Evolutionary conservation across 2,797 vertebrate species (phyloP).

Genomic region (Decapterus maruadsi): DNA sequence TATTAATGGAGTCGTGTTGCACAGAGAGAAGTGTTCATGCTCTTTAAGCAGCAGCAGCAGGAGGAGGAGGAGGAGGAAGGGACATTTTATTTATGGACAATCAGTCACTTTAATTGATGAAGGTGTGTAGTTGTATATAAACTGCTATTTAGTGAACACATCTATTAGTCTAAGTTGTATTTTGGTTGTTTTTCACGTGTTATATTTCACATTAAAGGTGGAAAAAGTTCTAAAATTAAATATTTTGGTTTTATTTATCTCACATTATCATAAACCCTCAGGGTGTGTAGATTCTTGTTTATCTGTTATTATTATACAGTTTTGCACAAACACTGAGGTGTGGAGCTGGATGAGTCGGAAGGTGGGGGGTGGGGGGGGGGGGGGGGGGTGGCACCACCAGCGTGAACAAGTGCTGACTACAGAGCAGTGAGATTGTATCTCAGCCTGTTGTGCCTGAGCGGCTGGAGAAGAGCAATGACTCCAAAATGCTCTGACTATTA

Average conservation of each 20-base stretch:
- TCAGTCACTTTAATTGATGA: too few relatives aligned
- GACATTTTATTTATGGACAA: too few relatives aligned
- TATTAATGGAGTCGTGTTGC: not conserved
- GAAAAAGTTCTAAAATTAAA: too few relatives aligned
- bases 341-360: conserved; percentile 14
- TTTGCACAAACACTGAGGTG: conserved; percentile 21
- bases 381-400: conserved; percentile 11
- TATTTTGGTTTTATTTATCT: not conserved
- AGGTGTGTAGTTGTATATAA: too few relatives aligned
- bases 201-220: too few relatives aligned
- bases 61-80: not conserved
- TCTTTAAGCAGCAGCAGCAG: too few relatives aligned
- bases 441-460: conserved; percentile 64
- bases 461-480: conserved; percentile 75
- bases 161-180: too few relatives aligned
- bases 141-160: too few relatives aligned
- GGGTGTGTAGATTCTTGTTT: not conserved
- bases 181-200: too few relatives aligned
- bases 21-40: not conserved
- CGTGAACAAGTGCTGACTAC: conserved; percentile 71
- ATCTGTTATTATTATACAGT: not conserved
- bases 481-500: conserved; percentile 76
- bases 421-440: conserved; percentile 76
- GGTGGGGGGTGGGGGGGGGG: too few relatives aligned
- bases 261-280: not conserved